Evolutionary conservation across 2,113 vertebrate species (phyloP), one percentile per base, ranked within the genome.

Genomic region (Rhynchopsitta pachyrhyncha): DNA sequence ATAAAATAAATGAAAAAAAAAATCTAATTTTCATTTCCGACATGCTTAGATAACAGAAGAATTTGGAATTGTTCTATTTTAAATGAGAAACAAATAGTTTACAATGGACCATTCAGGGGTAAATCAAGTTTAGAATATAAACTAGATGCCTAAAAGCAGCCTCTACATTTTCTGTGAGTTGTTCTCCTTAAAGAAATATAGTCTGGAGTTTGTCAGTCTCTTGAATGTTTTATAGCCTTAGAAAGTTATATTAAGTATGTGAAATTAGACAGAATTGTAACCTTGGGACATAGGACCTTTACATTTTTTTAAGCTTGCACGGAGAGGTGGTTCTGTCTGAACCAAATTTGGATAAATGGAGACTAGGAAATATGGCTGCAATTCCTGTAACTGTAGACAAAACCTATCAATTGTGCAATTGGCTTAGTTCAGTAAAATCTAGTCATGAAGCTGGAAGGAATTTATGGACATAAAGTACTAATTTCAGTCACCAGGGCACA

Each of bases 11-110:
- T 24, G 25, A 84, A 69, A 31, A 17, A 76, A 86, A 28, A 71
- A 33, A 86, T 89, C 90, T 90, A 31, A 86, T 81, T 94, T 96
- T 95, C 10, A 49, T 69, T 96, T 86, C 90, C 95, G 88, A 92
- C 88, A 68, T 93, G 64, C 52, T 94, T 82, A 96, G 86, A 92
- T 96, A 93, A 94, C 60, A 83, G 82, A 86, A 75, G 90, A 76
- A 86, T 73, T 92, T 71, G 52, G 82, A 93, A 71, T 37, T 49
- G 22, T n/a, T 96, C 44, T 82, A 10, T 62, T 93, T 93, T 73
- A 92, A 92, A 82, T 89, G 31, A 52, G 62, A 91, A 87, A 57
- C 44, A 86, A 91, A 90, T 78, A 86, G 39, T 49, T 88, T 88
- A 69, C 52, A 73, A 86, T 92, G 71, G 77, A 93, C 80, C 31